Conservation (phyloP, 2,888 invertebrate species). For the Atherix ibis region DNA sequence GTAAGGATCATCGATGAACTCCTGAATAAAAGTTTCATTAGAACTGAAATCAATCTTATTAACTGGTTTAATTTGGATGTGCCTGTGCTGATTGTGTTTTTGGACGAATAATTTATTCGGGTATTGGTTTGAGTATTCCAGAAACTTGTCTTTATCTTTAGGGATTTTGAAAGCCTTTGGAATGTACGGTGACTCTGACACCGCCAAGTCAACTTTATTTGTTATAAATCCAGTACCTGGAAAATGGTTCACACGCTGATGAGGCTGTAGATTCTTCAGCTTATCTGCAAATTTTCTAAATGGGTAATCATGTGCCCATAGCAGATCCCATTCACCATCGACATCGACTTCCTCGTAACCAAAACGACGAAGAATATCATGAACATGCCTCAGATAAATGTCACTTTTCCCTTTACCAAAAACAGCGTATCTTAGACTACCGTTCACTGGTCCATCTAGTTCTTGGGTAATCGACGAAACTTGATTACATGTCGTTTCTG, state of each 20-base stretch:
- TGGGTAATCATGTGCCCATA: constrained; percentile 93
- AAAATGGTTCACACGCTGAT: constrained; percentile 83
- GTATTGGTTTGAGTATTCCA: constrained; percentile 48
- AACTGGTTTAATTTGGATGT: constrained; percentile 59
- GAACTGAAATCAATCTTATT: constrained; percentile 50
- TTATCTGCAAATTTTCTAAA: constrained; percentile 36
- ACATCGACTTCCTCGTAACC: constrained; percentile 50
- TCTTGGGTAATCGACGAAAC: too few species aligned
- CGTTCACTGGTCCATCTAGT: too few species aligned
- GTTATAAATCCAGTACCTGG: constrained; percentile 89
- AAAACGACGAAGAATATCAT: constrained; percentile 54
- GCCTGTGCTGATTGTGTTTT: constrained; percentile 83
- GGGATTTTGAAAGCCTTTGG: constrained; percentile 84
- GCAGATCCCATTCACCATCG: constrained; percentile 57
- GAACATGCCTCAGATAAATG: constrained; percentile 54
- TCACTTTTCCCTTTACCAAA: constrained; percentile 39
- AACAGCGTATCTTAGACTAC: too few species aligned
- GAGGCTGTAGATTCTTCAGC: constrained; percentile 43
- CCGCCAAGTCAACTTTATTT: constrained; percentile 80
- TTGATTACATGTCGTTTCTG: too few species aligned
- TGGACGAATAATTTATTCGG: constrained; percentile 67
- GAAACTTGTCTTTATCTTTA: constrained; percentile 48
- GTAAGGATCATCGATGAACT: constrained; percentile 75
- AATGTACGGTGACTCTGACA: constrained; percentile 58
- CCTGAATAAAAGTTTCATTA: constrained; percentile 73